A percentile compares a stretch with the other conserved stretches of the same genome.
Conservation (phyloP, 1,140 invertebrate genomes). For the Drosophila paulistorum region DNA sequence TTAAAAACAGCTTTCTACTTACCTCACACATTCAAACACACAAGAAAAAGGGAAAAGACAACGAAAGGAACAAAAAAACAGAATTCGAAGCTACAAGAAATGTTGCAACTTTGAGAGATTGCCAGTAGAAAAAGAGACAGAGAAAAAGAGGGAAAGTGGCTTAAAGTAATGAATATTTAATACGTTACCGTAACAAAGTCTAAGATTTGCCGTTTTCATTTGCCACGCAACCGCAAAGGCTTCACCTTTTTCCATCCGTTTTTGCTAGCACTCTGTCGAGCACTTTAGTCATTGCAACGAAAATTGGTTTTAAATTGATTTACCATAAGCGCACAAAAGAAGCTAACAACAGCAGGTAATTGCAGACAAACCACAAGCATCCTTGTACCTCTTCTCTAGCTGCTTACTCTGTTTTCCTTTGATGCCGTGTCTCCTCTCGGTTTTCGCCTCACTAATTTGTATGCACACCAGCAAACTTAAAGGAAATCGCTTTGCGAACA, state of each 20-base stretch:
- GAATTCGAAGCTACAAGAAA: slow-evolving; percentile 15
- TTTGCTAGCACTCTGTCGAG: slow-evolving; percentile 18
- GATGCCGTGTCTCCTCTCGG: background rate
- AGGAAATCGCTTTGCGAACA: slow-evolving; percentile 61
- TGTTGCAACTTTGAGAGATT: slow-evolving; percentile 40
- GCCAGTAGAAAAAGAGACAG: background rate
- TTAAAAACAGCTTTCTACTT: slow-evolving; percentile 71
- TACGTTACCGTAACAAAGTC: slow-evolving; percentile 51
- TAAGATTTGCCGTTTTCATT: slow-evolving; percentile 49
- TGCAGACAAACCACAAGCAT: slow-evolving; percentile 29
- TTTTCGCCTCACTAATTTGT: slow-evolving; percentile 49
- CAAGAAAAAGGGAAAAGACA: slow-evolving; percentile 9
- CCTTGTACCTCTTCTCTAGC: slow-evolving; percentile 4
- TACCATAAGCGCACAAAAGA: slow-evolving; percentile 61
- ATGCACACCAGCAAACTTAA: slow-evolving; percentile 73
- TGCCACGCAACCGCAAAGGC: slow-evolving; percentile 56
- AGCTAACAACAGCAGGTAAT: slow-evolving; percentile 20
- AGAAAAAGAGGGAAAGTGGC: slow-evolving; percentile 33
- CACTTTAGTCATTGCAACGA: slow-evolving; percentile 54
- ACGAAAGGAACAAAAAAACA: slow-evolving; percentile 1
- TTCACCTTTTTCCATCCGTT: slow-evolving; percentile 4
- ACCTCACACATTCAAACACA: slow-evolving; percentile 1
- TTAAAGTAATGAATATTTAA: slow-evolving; percentile 80
- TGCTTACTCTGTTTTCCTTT: slow-evolving; percentile 5
- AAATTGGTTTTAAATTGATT: slow-evolving; percentile 82